Base-by-base conservation (phyloP, 2,888 invertebrate species). In the Sinhomidia bicolor region DNA sequence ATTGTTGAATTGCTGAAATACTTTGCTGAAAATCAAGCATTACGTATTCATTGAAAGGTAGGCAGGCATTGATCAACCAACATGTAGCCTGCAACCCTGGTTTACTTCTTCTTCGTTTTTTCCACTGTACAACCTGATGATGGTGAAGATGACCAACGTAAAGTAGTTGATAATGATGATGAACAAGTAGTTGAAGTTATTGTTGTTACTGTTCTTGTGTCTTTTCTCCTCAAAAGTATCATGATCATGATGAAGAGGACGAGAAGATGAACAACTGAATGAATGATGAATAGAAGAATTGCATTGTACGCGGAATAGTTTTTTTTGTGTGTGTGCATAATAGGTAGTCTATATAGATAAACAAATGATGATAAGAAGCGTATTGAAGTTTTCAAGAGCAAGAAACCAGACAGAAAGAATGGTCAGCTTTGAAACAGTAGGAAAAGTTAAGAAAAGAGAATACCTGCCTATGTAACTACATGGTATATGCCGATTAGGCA, bases 91-190 rank as follows among this genome's bases (percentile, higher is more conserved):
- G 26, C 62, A 68, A 68, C 36, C 41, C 68, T 41, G 41, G 17
- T 74, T 74, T 74, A 10, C 23, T 47, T 74, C 71, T 65, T 65
- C 14, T 17, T n/a, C n/a, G n/a, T n/a, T n/a, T n/a, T n/a, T n/a
- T n/a, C n/a, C 17, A 36, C 29, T 29, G 5, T 68, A 68, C 9
- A 7, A 36, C 62, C 62, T 62, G 68, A 26, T 62, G n/a, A 26
- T 41, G 41, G 74, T 23, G 9, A 12, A 32, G 41, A 71, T 9
- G 36, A 41, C 10, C 23, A 44, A 23, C 26, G 32, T 1, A 44
- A 47, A 47, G 65, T 47, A 47, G n/a, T n/a, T n/a, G n/a, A 65
- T 65, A 36, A 65, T 65, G 3, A 32, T n/a, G 65, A 62, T 62
- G 29, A 65, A 36, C 36, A 65, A 36, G 36, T 36, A 65, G 65